Evolutionary conservation across 2,797 vertebrate species (phyloP).

Genomic region (Cygnus olor): DNA sequence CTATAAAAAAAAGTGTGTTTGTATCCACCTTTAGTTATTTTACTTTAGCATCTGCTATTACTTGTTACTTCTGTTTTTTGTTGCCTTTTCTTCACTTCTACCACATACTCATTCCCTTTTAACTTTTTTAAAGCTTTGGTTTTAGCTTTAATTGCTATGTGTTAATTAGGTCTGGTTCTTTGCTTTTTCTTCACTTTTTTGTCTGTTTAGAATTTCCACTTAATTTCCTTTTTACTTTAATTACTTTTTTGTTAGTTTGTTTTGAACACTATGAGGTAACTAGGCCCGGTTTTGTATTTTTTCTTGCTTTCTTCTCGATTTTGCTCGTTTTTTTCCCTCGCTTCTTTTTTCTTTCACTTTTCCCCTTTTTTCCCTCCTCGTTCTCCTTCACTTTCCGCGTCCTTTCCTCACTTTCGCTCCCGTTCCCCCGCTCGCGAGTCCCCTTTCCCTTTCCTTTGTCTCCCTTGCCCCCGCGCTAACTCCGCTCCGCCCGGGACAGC

Average conservation of each 20-base stretch:
- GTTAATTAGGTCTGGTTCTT: background rate
- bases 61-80: background rate
- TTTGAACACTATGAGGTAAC: background rate
- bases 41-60: background rate
- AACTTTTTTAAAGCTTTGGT: background rate
- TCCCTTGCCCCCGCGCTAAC: accelerated
- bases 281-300: background rate
- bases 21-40: background rate
- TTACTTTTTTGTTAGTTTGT: background rate
- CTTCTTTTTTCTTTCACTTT: background rate
- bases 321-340: background rate
- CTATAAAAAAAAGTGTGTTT: background rate
- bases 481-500: background rate
- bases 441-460: accelerated
- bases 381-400: background rate
- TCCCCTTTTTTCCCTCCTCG: no score
- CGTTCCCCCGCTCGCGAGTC: accelerated
- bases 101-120: background rate
- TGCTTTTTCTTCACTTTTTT: background rate
- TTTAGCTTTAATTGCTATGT: background rate
- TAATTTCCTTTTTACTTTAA: background rate
- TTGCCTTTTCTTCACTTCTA: background rate
- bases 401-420: accelerated
- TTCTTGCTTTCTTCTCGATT: background rate
- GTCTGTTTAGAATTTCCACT: background rate